These are phyloP conservation scores for Danio kyathit DNA, from an alignment of 2,797 vertebrate genomes.

Conservation along the genomic window DNA sequence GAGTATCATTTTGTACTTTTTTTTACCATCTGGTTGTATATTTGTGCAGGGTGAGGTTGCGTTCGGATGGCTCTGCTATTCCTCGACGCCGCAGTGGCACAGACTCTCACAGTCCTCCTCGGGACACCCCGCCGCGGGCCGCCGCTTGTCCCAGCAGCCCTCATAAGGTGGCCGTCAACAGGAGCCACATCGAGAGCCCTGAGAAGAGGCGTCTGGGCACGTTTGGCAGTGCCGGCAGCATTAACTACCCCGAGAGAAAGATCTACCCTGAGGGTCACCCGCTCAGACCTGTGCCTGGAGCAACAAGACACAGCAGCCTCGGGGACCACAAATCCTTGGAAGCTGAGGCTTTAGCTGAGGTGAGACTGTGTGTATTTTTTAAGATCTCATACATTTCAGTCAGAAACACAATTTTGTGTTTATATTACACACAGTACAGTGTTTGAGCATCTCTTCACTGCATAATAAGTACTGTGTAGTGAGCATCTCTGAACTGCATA, in stretches of 20 bases:
- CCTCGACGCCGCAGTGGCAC: constrained; percentile 88
- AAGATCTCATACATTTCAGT: background rate
- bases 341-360: constrained; percentile 95
- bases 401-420: background rate
- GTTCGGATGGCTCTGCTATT: constrained; percentile 93
- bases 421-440: no score
- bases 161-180: constrained; percentile 89
- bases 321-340: constrained; percentile 97
- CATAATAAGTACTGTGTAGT: no score
- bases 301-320: constrained; percentile 96
- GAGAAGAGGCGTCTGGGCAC: constrained; percentile 94
- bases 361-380: constrained; percentile 61
- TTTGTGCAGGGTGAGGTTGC: constrained; percentile 87
- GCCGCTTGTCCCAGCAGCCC: constrained; percentile 96
- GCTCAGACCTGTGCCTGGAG: constrained; percentile 84
- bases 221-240: constrained; percentile 94
- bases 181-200: constrained; percentile 90
- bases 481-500: no score
- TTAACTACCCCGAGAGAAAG: constrained; percentile 94
- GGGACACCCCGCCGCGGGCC: constrained; percentile 90
- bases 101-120: constrained; percentile 91
- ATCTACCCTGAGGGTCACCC: constrained; percentile 88
- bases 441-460: no score
- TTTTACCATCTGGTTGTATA: background rate
- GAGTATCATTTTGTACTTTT: background rate